Conservation (phyloP, 1,140 invertebrate species). For the Frieseomelitta varia region DNA sequence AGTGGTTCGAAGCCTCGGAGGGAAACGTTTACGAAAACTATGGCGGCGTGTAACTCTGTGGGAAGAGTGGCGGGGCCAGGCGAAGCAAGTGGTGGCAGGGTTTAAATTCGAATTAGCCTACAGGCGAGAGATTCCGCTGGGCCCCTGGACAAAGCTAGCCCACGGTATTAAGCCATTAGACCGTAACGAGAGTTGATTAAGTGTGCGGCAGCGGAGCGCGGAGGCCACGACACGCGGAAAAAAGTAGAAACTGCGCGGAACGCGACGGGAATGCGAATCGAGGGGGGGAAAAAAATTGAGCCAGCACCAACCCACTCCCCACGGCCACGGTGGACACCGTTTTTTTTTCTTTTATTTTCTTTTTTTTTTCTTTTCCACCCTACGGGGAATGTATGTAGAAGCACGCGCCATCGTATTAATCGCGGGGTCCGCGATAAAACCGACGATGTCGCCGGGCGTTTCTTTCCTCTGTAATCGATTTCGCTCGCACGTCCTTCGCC, state of each 20-base stretch:
- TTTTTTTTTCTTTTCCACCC: too few species aligned
- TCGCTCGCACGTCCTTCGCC: not conserved
- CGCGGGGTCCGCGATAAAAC: constrained; percentile 18
- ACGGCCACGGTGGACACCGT: too few species aligned
- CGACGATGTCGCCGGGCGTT: not conserved
- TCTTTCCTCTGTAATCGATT: constrained; percentile 19
- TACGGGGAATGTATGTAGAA: constrained; percentile 3
- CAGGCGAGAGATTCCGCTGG: constrained; percentile 37
- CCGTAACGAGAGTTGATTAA: constrained; percentile 69
- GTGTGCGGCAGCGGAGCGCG: constrained; percentile 40
- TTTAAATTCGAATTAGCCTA: constrained; percentile 66
- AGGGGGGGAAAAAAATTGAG: constrained; percentile 29
- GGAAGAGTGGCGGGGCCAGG: constrained; percentile 47
- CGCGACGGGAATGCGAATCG: not conserved
- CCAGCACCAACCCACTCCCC: not conserved
- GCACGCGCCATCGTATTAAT: constrained; percentile 35
- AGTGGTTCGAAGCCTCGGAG: not conserved
- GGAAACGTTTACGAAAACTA: constrained; percentile 49
- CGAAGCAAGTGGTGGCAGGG: constrained; percentile 46
- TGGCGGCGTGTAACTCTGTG: constrained; percentile 33
- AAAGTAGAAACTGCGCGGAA: constrained; percentile 14
- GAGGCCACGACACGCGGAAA: constrained; percentile 38
- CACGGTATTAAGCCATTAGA: constrained; percentile 67
- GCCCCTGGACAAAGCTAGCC: constrained; percentile 58
- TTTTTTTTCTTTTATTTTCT: too few species aligned